These are phyloP conservation scores for Euwallacea similis DNA, from an alignment of 1,140 invertebrate species.

Conservation along the genomic window DNA sequence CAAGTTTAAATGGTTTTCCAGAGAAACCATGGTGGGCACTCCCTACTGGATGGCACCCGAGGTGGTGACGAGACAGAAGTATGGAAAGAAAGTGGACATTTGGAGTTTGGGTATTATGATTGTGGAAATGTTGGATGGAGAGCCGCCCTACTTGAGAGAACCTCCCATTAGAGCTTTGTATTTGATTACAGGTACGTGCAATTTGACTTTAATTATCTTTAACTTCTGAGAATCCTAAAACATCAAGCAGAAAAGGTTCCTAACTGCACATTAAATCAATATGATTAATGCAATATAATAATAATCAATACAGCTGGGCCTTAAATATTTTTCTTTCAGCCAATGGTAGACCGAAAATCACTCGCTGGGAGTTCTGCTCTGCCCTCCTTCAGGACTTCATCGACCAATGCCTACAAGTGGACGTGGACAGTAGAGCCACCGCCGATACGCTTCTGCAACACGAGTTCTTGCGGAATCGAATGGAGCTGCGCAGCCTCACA, in stretches of 20 bases:
- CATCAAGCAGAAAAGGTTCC: not conserved
- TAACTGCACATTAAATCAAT: too few relatives aligned
- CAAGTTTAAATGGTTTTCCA: not conserved
- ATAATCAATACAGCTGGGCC: not conserved
- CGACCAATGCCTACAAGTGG: constrained; percentile 89
- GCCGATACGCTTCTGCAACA: constrained; percentile 85
- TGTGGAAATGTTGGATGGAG: constrained; percentile 98
- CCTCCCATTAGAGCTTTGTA: constrained; percentile 92
- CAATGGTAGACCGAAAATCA: constrained; percentile 89
- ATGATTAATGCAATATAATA: too few relatives aligned
- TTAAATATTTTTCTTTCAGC: constrained; percentile 55
- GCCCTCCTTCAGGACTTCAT: constrained; percentile 80
- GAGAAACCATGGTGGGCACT: constrained; percentile 92
- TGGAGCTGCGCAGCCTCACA: constrained; percentile 79
- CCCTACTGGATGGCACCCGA: constrained; percentile 91
- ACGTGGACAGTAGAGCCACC: constrained; percentile 83
- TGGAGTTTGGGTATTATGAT: constrained; percentile 98
- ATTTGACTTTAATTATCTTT: not conserved
- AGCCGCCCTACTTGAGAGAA: constrained; percentile 95
- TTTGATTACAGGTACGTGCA: constrained; percentile 72
- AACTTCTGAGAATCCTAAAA: not conserved
- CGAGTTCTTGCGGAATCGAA: constrained; percentile 84
- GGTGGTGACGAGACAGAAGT: constrained; percentile 83
- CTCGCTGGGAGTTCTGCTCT: constrained; percentile 80
- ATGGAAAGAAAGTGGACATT: constrained; percentile 91